Conservation (phyloP, 2,888 invertebrate genomes). For the Crepidodera aurea region DNA sequence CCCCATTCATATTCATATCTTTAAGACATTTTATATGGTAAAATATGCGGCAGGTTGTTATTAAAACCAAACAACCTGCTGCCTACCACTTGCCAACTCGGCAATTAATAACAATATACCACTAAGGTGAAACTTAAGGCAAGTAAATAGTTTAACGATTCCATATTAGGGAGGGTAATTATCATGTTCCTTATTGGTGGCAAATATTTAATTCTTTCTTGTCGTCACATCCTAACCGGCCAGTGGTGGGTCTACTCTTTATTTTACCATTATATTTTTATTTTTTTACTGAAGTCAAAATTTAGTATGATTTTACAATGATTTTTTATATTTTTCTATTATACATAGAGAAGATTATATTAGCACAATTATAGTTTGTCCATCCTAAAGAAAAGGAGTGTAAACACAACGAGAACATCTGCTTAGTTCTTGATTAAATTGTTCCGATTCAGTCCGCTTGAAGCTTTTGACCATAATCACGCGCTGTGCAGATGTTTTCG, state of each 20-base stretch:
- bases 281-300: too few species aligned
- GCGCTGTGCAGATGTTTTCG: too few species aligned
- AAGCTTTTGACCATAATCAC: too few species aligned
- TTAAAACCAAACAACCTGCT: slow-evolving; percentile 36
- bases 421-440: too few species aligned
- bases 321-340: too few species aligned
- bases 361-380: too few species aligned
- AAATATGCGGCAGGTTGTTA: slow-evolving; percentile 47
- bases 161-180: slow-evolving; percentile 23
- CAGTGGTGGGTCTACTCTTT: neutral
- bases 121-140: slow-evolving; percentile 24
- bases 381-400: too few species aligned
- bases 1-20: slow-evolving; percentile 38
- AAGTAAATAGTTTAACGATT: slow-evolving; percentile 15
- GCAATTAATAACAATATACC: slow-evolving; percentile 37
- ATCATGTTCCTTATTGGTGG: slow-evolving; percentile 25
- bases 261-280: too few species aligned
- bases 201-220: slow-evolving; percentile 22
- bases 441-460: too few species aligned
- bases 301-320: too few species aligned
- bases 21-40: slow-evolving; percentile 43
- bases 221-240: slow-evolving; percentile 5
- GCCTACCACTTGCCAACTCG: slow-evolving; percentile 29
- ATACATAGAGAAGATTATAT: too few species aligned
- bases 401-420: too few species aligned